Percentiles rank a stretch among this genome's conserved stretches.
Conservation (phyloP, 2,888 invertebrate species). For the Heteromurus nitidus region DNA sequence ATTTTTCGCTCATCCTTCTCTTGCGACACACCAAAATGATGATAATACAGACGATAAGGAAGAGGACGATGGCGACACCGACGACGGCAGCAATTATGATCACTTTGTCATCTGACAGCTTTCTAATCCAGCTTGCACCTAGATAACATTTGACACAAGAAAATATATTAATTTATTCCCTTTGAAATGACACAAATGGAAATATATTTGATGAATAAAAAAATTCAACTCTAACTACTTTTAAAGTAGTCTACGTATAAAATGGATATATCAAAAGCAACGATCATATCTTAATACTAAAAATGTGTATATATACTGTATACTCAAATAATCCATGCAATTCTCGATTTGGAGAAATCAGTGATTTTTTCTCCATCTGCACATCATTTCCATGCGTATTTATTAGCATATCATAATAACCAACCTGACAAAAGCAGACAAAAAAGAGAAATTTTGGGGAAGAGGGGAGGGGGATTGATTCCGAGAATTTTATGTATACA, state of each 20-base stretch:
- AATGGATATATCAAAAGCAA: conserved; percentile 39
- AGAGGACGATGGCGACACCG: conserved; percentile 81
- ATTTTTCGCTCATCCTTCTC: conserved; percentile 87
- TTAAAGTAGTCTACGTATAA: not conserved
- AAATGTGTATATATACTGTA: not conserved
- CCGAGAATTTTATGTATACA: no score
- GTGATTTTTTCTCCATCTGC: conserved; percentile 7
- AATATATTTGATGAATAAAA: no score
- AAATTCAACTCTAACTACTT: no score
- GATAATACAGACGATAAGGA: conserved; percentile 88
- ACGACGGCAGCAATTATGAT: conserved; percentile 85
- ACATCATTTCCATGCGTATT: conserved; percentile 35
- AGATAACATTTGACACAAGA: conserved; percentile 65
- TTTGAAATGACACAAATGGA: not conserved
- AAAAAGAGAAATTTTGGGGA: conserved; percentile 1
- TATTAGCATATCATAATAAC: conserved; percentile 58
- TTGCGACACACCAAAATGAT: conserved; percentile 90
- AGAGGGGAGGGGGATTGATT: no score
- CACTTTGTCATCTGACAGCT: conserved; percentile 84
- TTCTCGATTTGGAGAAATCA: not conserved
- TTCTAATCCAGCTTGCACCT: conserved; percentile 87
- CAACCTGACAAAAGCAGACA: conserved; percentile 55
- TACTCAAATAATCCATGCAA: not conserved
- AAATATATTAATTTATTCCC: not conserved
- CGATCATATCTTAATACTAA: not conserved